phyloP scores from a whole-genome alignment of 2,113 vertebrate species.

The Nerophis lumbriciformis region DNA sequence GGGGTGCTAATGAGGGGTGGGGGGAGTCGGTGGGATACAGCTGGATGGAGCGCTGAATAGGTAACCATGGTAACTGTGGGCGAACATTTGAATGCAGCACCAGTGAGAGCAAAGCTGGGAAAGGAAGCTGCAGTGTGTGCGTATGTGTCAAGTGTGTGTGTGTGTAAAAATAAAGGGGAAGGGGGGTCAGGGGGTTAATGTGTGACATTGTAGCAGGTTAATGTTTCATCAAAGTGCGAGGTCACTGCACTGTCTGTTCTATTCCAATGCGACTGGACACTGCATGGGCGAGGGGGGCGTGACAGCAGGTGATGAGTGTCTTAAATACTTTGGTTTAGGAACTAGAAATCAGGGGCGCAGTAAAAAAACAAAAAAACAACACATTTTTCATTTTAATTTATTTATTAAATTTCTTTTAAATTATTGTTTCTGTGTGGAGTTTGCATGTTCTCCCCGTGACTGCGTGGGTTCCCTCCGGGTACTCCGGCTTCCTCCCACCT shows the following conservation, averaged over 20 bases:
- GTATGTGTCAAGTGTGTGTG: constrained; percentile 7
- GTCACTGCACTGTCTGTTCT: constrained; percentile 52
- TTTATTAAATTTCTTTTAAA: no score
- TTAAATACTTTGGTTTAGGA: no score
- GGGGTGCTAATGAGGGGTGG: constrained; percentile 53
- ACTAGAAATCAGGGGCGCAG: no score
- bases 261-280: constrained; percentile 23
- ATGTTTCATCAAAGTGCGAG: constrained; percentile 61
- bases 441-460: no score
- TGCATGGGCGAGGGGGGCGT: background rate
- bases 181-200: constrained; percentile 56
- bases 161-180: constrained; percentile 18
- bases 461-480: no score
- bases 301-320: background rate
- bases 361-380: no score
- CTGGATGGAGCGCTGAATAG: constrained; percentile 67
- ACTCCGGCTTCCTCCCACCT: no score
- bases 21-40: constrained; percentile 53
- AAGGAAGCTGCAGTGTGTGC: constrained; percentile 27
- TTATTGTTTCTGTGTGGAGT: no score
- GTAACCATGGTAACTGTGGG: constrained; percentile 74
- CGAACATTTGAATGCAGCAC: constrained; percentile 67
- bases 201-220: constrained; percentile 60
- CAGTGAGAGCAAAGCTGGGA: constrained; percentile 30
- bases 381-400: no score